Evolutionary conservation across 2,113 vertebrate genomes (phyloP).

Genomic region (Tylochromis polylepis): DNA sequence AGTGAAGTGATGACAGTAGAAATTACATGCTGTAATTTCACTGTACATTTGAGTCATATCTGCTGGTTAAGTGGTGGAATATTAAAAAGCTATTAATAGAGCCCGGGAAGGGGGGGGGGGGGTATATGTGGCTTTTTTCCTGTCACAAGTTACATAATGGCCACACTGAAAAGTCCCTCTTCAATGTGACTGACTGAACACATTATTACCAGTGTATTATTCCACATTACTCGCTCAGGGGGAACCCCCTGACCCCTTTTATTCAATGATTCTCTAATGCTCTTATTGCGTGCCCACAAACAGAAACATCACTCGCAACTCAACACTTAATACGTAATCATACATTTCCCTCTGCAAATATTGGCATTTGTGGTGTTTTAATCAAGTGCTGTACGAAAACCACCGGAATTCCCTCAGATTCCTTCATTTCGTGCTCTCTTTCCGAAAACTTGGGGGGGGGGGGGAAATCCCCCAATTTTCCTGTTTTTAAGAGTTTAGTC

Average conservation of each 20-base stretch:
- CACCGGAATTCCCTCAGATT: slow-evolving; percentile 67
- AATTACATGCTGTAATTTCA: slow-evolving; percentile 29
- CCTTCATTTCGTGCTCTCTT: slow-evolving; percentile 30
- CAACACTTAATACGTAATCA: slow-evolving; percentile 68
- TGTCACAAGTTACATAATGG: slow-evolving; percentile 57
- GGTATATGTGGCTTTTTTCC: slow-evolving; percentile 33
- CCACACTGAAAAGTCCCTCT: slow-evolving; percentile 48
- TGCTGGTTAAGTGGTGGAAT: slow-evolving; percentile 46
- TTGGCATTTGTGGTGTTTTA: slow-evolving; percentile 59
- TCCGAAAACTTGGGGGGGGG: slow-evolving; percentile 40
- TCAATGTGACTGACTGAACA: slow-evolving; percentile 24
- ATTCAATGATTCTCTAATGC: slow-evolving; percentile 46
- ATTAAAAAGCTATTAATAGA: slow-evolving; percentile 35
- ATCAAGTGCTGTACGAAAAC: slow-evolving; percentile 66
- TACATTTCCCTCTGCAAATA: slow-evolving; percentile 67
- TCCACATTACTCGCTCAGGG: slow-evolving; percentile 50
- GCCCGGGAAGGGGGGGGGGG: neutral
- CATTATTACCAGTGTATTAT: slow-evolving; percentile 50
- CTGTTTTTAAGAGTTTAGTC: slow-evolving; percentile 67
- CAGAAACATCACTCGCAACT: slow-evolving; percentile 59
- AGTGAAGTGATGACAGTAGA: slow-evolving; percentile 17
- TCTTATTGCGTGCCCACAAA: slow-evolving; percentile 65
- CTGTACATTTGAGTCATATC: slow-evolving; percentile 37
- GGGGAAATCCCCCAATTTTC: slow-evolving; percentile 73
- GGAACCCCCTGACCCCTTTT: slow-evolving; percentile 31